Evolutionary conservation across 1,140 invertebrate species (phyloP).

Genomic region (Platyscapa corneri): DNA sequence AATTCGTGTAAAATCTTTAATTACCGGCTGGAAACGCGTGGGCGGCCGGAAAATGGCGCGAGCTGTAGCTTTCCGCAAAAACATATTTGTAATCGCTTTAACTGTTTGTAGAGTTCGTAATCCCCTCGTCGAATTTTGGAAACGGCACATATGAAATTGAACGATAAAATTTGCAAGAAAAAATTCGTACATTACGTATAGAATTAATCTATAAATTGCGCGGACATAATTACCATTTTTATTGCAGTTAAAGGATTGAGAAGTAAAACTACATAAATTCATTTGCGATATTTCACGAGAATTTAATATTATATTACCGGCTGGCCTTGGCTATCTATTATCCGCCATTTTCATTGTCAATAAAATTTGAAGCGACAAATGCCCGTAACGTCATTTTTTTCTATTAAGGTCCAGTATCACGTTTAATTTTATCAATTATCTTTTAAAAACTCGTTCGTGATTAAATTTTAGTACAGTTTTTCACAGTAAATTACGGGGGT

Average conservation of each 20-base stretch:
- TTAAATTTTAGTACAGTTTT: too few relatives aligned
- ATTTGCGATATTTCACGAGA: not conserved
- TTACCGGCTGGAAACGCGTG: not conserved
- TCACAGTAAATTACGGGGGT: too few relatives aligned
- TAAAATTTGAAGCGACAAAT: not conserved
- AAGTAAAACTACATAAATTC: not conserved
- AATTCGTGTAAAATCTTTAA: slow-evolving; percentile 35
- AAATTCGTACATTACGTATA: slow-evolving; percentile 14
- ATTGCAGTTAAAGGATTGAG: not conserved
- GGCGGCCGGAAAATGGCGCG: not conserved
- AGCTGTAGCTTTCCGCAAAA: slow-evolving; percentile 1
- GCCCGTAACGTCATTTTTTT: not conserved
- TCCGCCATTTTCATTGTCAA: not conserved
- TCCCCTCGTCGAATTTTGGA: not conserved
- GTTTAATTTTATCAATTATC: not conserved
- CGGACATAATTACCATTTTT: not conserved
- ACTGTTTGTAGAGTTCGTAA: not conserved
- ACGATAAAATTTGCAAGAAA: slow-evolving; percentile 9
- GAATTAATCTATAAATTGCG: not conserved
- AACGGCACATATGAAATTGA: slow-evolving; percentile 2
- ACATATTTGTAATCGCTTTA: slow-evolving; percentile 40
- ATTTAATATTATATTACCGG: too few relatives aligned
- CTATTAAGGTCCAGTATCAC: not conserved
- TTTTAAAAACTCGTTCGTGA: not conserved
- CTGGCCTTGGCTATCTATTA: not conserved